A percentile compares a stretch with the other conserved stretches of the same genome.
Conservation (phyloP, 2,888 invertebrate species). For the Electrophaes corylata region DNA sequence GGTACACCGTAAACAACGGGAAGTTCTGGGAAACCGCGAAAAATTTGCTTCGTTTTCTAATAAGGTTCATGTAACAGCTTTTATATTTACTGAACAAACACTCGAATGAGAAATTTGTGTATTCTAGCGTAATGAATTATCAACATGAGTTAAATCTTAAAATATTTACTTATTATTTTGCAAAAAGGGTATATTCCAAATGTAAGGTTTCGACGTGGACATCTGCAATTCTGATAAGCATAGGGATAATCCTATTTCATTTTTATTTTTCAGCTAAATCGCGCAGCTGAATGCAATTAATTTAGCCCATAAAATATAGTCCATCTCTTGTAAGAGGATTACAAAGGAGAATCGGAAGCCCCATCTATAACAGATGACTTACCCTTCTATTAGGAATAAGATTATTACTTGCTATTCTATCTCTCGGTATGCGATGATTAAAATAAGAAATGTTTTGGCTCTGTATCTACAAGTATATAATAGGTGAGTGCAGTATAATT, state of each 20-base stretch:
- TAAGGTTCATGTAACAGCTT: background rate
- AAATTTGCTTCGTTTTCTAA: slow-evolving; percentile 14
- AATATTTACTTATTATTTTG: no score
- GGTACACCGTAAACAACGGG: slow-evolving; percentile 20
- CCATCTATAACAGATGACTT: slow-evolving; percentile 34
- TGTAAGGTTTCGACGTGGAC: no score
- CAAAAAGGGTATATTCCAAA: no score
- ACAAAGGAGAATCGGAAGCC: slow-evolving; percentile 38
- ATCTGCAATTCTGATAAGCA: background rate
- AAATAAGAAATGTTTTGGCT: no score
- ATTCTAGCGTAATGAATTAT: background rate
- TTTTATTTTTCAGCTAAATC: slow-evolving; percentile 32
- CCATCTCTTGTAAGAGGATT: slow-evolving; percentile 43
- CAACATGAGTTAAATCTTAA: background rate
- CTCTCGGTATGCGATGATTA: slow-evolving; percentile 28
- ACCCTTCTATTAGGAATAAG: slow-evolving; percentile 30
- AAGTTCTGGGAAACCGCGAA: slow-evolving; percentile 2
- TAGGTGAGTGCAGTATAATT: no score
- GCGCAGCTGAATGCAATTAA: slow-evolving; percentile 40
- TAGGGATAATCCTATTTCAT: background rate
- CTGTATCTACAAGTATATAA: no score
- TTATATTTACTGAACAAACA: slow-evolving; percentile 3
- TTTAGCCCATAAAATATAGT: slow-evolving; percentile 43
- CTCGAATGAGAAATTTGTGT: background rate
- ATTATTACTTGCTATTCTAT: slow-evolving; percentile 28